phyloP scores from a whole-genome alignment of 2,113 vertebrate species.

The Mesembrinibis cayennensis region DNA sequence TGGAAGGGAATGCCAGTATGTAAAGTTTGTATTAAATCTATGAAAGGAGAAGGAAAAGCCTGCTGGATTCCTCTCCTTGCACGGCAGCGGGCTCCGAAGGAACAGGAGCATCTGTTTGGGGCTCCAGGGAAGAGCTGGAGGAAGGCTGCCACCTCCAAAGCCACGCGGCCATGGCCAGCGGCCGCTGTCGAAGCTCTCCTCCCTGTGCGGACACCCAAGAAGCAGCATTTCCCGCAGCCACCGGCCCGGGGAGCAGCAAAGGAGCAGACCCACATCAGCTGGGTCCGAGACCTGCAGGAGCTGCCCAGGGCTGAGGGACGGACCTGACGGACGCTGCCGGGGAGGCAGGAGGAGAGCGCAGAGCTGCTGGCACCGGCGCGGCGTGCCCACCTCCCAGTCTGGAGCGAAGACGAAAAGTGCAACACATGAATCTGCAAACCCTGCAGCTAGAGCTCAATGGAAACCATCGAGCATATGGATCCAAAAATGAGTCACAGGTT shows the following conservation, averaged over 20 bases:
- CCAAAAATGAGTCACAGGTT: neutral
- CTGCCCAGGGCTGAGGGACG: neutral
- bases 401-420: neutral
- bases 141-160: neutral
- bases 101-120: neutral
- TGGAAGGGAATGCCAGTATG: neutral
- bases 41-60: neutral
- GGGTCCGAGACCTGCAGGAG: neutral
- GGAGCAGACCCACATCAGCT: neutral
- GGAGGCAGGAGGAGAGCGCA: neutral
- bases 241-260: neutral
- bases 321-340: neutral
- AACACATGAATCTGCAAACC: neutral
- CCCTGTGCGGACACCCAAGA: rapidly evolving
- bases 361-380: rapidly evolving
- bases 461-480: neutral
- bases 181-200: neutral
- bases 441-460: neutral
- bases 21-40: neutral
- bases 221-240: neutral
- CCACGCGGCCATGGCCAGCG: rapidly evolving
- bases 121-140: neutral
- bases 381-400: neutral
- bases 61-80: neutral
- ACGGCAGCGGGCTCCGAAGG: neutral